A percentile compares a stretch with the other conserved stretches of the same genome.
These are phyloP conservation scores for Halocaridina rubra DNA, from an alignment of 2,888 invertebrate genomes.

Conservation along the genomic window DNA sequence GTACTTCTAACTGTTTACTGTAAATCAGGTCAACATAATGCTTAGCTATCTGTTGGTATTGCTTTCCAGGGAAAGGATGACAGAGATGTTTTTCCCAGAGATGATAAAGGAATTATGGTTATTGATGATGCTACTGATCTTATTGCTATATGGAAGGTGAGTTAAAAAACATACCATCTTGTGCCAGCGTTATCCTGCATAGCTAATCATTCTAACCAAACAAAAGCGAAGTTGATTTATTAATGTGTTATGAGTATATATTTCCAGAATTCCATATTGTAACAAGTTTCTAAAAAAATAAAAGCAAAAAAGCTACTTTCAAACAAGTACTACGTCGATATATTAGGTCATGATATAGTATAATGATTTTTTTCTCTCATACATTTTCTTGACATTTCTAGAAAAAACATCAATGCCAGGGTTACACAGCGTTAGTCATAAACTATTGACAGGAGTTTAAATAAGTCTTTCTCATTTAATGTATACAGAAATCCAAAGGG, in stretches of 20 bases:
- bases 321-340: too few relatives aligned
- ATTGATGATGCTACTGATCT: slow-evolving; percentile 78
- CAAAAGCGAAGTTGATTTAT: neutral
- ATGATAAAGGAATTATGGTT: slow-evolving; percentile 73
- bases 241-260: neutral
- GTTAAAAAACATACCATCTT: neutral
- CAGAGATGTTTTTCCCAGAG: slow-evolving; percentile 74
- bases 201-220: neutral
- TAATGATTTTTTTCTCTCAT: too few relatives aligned
- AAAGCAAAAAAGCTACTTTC: too few relatives aligned
- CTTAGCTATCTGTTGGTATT: neutral
- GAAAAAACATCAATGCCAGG: too few relatives aligned
- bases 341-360: neutral
- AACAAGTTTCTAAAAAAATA: neutral
- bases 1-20: too few relatives aligned
- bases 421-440: too few relatives aligned
- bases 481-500: too few relatives aligned
- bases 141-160: slow-evolving; percentile 74
- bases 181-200: neutral
- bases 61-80: neutral
- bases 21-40: too few relatives aligned
- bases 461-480: too few relatives aligned
- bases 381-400: too few relatives aligned
- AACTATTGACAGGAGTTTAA: too few relatives aligned
- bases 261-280: neutral